A percentile compares a stretch with the other conserved stretches of the same genome.
These are phyloP conservation scores for Ailuropoda melanoleuca DNA, from an alignment of 2,113 vertebrate genomes.

Conservation along the genomic window DNA sequence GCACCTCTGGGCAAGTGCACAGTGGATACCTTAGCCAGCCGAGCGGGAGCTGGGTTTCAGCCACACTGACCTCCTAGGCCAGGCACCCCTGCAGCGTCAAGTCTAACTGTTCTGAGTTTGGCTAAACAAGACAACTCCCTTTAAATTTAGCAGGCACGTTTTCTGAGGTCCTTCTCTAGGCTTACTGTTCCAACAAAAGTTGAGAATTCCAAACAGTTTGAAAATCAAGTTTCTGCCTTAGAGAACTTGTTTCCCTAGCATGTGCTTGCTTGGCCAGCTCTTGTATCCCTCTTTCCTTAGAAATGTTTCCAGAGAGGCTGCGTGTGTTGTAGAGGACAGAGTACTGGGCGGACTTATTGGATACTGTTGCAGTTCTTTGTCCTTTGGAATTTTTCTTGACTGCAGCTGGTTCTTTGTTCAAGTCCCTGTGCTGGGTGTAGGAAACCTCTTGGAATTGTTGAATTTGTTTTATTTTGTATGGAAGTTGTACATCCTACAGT, in stretches of 20 bases:
- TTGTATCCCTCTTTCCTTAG: not conserved
- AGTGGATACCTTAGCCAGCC: too few species aligned
- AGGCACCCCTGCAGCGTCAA: too few species aligned
- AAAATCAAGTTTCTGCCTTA: conserved; percentile 29
- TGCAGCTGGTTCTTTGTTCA: not conserved
- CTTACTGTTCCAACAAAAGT: not conserved
- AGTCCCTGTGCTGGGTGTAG: not conserved
- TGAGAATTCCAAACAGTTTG: not conserved
- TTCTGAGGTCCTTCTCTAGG: not conserved
- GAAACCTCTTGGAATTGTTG: not conserved
- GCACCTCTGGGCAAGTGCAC: too few species aligned
- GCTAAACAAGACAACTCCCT: not conserved
- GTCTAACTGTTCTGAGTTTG: not conserved
- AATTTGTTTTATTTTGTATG: not conserved
- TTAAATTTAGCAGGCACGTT: not conserved
- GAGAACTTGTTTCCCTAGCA: not conserved
- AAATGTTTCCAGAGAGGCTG: not conserved
- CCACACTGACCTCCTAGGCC: too few species aligned
- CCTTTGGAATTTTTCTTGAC: conserved; percentile 14
- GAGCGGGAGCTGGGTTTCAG: too few species aligned
- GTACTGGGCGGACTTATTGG: not conserved
- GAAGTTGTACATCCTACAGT: not conserved
- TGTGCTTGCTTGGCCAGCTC: not conserved
- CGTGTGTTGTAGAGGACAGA: not conserved
- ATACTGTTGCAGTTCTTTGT: not conserved